A percentile compares a stretch with the other conserved stretches of the same genome.
These are phyloP conservation scores for Pachymerium ferrugineum DNA, from an alignment of 2,888 invertebrate genomes.

Conservation along the genomic window DNA sequence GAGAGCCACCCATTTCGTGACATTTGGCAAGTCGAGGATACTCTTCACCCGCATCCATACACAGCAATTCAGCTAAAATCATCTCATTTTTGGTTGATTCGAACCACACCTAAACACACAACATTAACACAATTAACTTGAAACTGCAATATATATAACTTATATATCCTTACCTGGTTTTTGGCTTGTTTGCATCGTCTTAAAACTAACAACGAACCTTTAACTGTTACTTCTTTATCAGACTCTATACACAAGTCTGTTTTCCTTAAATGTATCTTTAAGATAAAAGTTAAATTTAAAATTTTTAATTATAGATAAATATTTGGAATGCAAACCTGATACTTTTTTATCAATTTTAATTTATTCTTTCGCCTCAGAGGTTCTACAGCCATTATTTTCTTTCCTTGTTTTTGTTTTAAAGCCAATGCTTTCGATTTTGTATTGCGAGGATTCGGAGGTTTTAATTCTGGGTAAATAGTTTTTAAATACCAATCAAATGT, in stretches of 20 bases:
- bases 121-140: background rate
- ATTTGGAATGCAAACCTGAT: conserved; percentile 41
- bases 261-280: conserved; percentile 44
- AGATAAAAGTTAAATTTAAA: background rate
- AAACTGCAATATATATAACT: background rate
- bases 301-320: background rate
- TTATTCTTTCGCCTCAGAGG: conserved; percentile 68
- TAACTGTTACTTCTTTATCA: conserved; percentile 67
- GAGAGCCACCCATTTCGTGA: conserved; percentile 83
- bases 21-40: conserved; percentile 78
- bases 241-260: conserved; percentile 73
- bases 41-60: conserved; percentile 68
- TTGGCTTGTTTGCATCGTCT: conserved; percentile 55
- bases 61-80: conserved; percentile 73
- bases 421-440: conserved; percentile 50
- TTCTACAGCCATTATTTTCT: conserved; percentile 58
- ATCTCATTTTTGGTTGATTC: conserved; percentile 77
- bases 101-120: conserved; percentile 65
- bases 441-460: conserved; percentile 53
- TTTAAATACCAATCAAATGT: conserved; percentile 83
- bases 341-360: conserved; percentile 47
- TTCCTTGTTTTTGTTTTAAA: conserved; percentile 40
- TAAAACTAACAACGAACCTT: conserved; percentile 67
- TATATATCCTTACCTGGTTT: conserved; percentile 41
- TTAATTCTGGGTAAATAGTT: conserved; percentile 74